Evolutionary conservation across 1,140 invertebrate species (phyloP), one percentile per base, ranked within the genome.

Genomic region (Tetranychus cinnabarinus): DNA sequence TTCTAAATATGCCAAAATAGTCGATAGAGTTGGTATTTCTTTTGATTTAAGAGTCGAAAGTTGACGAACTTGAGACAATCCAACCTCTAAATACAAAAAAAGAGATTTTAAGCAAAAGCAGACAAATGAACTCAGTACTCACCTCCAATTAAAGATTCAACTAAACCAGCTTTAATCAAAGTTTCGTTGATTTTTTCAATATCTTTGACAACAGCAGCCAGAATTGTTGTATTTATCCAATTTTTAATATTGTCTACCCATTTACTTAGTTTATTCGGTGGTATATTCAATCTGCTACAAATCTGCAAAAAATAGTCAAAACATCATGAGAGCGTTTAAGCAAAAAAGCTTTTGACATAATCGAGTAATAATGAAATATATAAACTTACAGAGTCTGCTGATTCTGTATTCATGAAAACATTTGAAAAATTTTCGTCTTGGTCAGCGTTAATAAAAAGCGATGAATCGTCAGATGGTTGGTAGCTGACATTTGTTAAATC

Each of bases 201-300:
- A 73, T 86, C 83, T 50, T 72, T 72, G 1, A 80, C 76, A 31
- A 88, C 68, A 52, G 81, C 75, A 66, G 80, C 75, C 15, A 88
- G 70, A 61, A 88, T 81, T 4, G 85, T 86, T 66, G 80, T 77
- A 46, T 82, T 81, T 48, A 87, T 77, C 84, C 85, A 88, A 68
- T 73, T 73, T 64, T 74, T 67, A 6, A 76, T 61, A 63, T 70
- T 71, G 64, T 74, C 73, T 63, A 69, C 71, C 74, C 73, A 75
- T 2, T 66, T 37, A 62, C 68, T 70, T 6, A 74, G 59, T 45
- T 69, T 65, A 62, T 69, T 68, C 60, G 70, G 68, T 56, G 68
- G 67, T 1, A 73, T 69, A 39, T 68, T 67, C 37, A 71, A 66
- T 33, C 68, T 69, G 6, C 50, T n/a, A n/a, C 50, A 52, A 23